phyloP scores from a whole-genome alignment of 2,797 vertebrate species.

The Rachycentron canadum region DNA sequence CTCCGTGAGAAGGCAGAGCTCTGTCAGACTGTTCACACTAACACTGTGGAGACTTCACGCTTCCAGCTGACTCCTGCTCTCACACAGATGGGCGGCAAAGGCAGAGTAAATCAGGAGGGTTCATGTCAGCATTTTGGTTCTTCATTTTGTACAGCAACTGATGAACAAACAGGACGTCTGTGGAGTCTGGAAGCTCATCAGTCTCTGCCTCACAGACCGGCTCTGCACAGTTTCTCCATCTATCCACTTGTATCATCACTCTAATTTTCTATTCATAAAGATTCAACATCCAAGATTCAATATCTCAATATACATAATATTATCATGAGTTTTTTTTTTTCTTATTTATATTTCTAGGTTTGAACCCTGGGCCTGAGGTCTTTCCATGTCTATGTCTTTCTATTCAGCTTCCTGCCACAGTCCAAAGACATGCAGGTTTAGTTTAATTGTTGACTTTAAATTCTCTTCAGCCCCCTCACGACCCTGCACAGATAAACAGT shows the following conservation, averaged over 20 bases:
- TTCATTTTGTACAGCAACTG: background rate
- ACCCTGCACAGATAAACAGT: too few species aligned
- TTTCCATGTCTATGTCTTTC: too few species aligned
- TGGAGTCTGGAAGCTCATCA: background rate
- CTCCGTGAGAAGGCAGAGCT: background rate
- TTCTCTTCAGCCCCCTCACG: too few species aligned
- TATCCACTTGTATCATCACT: background rate
- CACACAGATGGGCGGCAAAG: conserved; percentile 20
- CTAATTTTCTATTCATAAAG: too few species aligned
- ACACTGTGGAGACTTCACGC: conserved; percentile 8
- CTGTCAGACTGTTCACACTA: conserved; percentile 20
- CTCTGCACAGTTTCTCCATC: background rate
- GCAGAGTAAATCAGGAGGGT: conserved; percentile 19
- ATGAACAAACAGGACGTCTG: background rate
- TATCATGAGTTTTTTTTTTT: too few species aligned
- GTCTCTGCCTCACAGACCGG: background rate
- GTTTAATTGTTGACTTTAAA: too few species aligned
- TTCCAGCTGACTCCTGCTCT: conserved; percentile 36
- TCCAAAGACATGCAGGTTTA: too few species aligned
- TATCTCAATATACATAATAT: too few species aligned
- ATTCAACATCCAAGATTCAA: too few species aligned
- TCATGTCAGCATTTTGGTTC: conserved; percentile 15
- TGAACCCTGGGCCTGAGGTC: too few species aligned
- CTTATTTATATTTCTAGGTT: too few species aligned
- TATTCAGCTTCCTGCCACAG: too few species aligned